Conservation (phyloP, 2,113 vertebrate genomes). For the Cinclus cinclus region DNA sequence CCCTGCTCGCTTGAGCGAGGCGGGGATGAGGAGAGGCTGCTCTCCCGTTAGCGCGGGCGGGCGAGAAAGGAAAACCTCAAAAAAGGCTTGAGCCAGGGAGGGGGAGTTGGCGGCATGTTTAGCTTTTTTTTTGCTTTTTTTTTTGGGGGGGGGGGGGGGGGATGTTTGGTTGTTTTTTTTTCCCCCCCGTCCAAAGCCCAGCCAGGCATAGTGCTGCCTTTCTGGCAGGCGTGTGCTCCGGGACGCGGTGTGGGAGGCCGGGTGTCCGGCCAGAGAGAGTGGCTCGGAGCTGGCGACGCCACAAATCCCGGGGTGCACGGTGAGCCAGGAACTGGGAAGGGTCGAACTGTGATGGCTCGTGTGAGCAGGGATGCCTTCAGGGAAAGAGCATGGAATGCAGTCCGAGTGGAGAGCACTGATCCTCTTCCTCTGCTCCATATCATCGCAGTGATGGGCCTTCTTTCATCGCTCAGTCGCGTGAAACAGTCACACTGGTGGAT, state of each 20-base stretch:
- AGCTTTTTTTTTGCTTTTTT: background rate
- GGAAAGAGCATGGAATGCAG: background rate
- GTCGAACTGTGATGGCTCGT: accelerated
- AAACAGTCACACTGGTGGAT: background rate
- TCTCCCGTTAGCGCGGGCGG: no score
- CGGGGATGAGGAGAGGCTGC: background rate
- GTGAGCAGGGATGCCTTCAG: background rate
- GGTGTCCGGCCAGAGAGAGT: background rate
- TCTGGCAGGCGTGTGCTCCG: background rate
- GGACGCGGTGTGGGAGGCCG: background rate
- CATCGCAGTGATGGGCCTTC: background rate
- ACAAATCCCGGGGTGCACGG: accelerated
- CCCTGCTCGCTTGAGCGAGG: accelerated
- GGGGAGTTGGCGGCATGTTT: no score
- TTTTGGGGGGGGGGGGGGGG: no score
- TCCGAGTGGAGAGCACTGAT: background rate
- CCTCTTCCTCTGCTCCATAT: background rate
- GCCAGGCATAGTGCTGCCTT: background rate
- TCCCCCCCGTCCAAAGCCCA: background rate
- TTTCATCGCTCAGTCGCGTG: background rate
- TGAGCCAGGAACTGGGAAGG: background rate
- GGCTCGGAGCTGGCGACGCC: background rate
- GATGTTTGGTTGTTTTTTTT: no score
- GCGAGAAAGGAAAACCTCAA: no score
- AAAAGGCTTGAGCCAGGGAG: no score